Base-by-base conservation (phyloP, 2,888 invertebrate species). In the Pammene fasciana region DNA sequence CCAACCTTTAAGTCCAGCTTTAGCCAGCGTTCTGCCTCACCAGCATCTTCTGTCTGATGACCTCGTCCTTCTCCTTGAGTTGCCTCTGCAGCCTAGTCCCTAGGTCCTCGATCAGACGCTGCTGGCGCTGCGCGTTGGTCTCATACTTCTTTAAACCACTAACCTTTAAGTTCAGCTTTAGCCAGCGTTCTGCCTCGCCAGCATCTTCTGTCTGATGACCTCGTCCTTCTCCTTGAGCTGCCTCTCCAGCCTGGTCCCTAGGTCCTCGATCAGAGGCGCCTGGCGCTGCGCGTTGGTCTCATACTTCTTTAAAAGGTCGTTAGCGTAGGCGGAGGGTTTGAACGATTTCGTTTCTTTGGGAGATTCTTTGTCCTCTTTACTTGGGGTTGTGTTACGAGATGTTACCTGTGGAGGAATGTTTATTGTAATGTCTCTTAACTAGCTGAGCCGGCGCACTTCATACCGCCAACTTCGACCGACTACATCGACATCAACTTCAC, bases 301-400 rank as follows among this genome's bases (percentile, higher is more conserved):
- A 36, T 80, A 86, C 36, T 78, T 76, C 34, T 76, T 77, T 0
- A 71, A 72, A 0, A 86, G 71, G 5, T 85, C 80, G 0, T 74
- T 72, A 0, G 84, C 85, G 13, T 79, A 80, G 6, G 73, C 61
- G 0, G 84, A 78, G 0, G 86, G 86, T 74, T 68, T 66, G 46
- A 67, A 73, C 4, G 48, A 1, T 0, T 48, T 46, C 0, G 9
- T 9, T 26, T 50, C n/a, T 62, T 36, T 60, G 6, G 10, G 0
- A 5, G 50, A 13, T 38, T 54, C 46, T 2, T 48, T 41, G 13
- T 62, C 56, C 13, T 68, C 64, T 11, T 54, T 41, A n/a, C 34
- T 60, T 1, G 10, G 26, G 26, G 64, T 52, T 5, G 59, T 64
- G n/a, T 34, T 57, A n/a, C 14, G 11, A 8, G 64, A 64, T 46